Evolutionary conservation across 2,113 vertebrate species (phyloP).

Genomic region (Cacatua alba): DNA sequence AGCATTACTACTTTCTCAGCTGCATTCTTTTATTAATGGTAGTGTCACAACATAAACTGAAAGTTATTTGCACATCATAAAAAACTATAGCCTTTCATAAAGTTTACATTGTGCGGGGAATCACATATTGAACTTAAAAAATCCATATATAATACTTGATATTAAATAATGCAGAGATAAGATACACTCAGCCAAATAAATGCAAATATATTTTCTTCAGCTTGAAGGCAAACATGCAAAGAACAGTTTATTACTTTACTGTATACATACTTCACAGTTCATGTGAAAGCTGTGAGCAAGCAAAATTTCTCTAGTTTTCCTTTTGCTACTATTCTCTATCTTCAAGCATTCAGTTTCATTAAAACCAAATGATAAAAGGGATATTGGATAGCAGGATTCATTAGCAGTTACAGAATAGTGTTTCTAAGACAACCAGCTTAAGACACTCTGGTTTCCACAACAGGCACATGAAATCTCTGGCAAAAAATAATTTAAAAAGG

Average conservation of each 20-base stretch:
- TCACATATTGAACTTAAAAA: background rate
- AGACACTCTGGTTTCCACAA: background rate
- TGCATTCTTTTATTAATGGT: background rate
- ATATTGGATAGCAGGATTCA: background rate
- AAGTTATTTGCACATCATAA: background rate
- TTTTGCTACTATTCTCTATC: background rate
- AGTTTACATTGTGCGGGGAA: background rate
- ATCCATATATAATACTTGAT: background rate
- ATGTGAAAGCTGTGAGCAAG: background rate
- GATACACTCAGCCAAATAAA: background rate
- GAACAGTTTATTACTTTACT: background rate
- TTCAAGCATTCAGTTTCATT: background rate
- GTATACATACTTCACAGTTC: background rate
- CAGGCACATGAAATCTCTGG: background rate
- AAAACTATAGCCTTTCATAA: constrained; percentile 3
- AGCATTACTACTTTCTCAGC: background rate
- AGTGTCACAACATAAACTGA: background rate
- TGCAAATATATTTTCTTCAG: background rate
- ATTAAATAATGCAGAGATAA: background rate
- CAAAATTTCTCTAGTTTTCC: background rate
- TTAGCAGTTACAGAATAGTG: background rate
- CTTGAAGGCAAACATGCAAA: background rate
- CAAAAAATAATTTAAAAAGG: background rate
- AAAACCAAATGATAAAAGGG: background rate
- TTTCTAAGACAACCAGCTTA: background rate